Conservation (phyloP, 2,888 invertebrate genomes). For the Orthonychiurus folsomi region DNA sequence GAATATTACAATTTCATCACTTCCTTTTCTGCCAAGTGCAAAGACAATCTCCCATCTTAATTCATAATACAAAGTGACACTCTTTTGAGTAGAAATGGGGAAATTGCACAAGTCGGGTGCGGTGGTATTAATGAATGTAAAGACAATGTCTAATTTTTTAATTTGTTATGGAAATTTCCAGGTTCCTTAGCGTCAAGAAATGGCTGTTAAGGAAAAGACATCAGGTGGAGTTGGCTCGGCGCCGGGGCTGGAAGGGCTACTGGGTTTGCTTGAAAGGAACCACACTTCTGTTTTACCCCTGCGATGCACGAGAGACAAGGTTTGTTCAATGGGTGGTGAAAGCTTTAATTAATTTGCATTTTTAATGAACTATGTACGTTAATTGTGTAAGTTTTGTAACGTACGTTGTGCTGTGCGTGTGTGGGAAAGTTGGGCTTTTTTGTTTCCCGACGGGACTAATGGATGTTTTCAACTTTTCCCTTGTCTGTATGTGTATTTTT, state of each 20-base stretch:
- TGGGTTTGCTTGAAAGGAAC: constrained; percentile 98
- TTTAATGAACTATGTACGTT: background rate
- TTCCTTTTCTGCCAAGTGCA: too few relatives aligned
- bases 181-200: constrained; percentile 95
- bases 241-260: constrained; percentile 96
- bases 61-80: too few relatives aligned
- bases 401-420: too few relatives aligned
- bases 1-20: too few relatives aligned
- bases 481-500: too few relatives aligned
- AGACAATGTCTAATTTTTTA: background rate
- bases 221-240: constrained; percentile 89
- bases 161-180: too few relatives aligned
- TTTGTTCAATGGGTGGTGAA: constrained; percentile 87
- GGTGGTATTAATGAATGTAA: constrained; percentile 5
- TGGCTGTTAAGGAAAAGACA: constrained; percentile 94
- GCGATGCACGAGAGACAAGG: constrained; percentile 70
- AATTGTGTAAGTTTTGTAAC: constrained; percentile 1
- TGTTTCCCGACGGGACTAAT: too few relatives aligned
- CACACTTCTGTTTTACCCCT: constrained; percentile 88
- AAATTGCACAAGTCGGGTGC: too few relatives aligned
- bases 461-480: too few relatives aligned
- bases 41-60: too few relatives aligned
- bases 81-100: too few relatives aligned
- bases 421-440: too few relatives aligned
- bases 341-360: constrained; percentile 30